A percentile compares a stretch with the other conserved stretches of the same genome.
Evolutionary conservation across 2,888 invertebrate species (phyloP).

Genomic region (Macaria liturata): DNA sequence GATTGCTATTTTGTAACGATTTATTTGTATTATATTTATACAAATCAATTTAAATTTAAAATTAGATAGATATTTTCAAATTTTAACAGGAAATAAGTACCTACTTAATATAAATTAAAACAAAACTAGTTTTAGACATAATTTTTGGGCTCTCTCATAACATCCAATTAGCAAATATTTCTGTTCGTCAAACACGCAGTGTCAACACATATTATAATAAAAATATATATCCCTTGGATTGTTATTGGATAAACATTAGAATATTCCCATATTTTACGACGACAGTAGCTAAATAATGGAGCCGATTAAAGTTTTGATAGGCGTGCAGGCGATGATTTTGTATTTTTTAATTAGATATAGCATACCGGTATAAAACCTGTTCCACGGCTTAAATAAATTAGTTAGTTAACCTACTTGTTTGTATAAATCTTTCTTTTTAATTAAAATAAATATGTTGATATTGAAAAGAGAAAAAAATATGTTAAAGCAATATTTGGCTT

Average conservation of each 20-base stretch:
- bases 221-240: slow-evolving; percentile 17
- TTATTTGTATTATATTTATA: too few species aligned
- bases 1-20: too few species aligned
- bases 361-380: slow-evolving; percentile 7
- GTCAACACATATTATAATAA: slow-evolving; percentile 38
- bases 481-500: too few species aligned
- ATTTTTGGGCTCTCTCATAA: slow-evolving; percentile 34
- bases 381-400: slow-evolving; percentile 29
- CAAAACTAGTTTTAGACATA: too few species aligned
- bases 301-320: slow-evolving; percentile 19
- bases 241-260: slow-evolving; percentile 40
- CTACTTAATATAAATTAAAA: too few species aligned
- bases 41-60: too few species aligned
- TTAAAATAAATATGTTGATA: slow-evolving; percentile 20
- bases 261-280: slow-evolving; percentile 25
- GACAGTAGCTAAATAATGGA: slow-evolving; percentile 32
- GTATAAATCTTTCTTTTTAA: slow-evolving; percentile 37
- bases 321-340: slow-evolving; percentile 14
- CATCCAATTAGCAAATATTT: slow-evolving; percentile 61
- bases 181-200: slow-evolving; percentile 55
- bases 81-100: too few species aligned
- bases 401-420: slow-evolving; percentile 40
- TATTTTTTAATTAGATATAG: slow-evolving; percentile 18
- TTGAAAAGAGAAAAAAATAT: too few species aligned
- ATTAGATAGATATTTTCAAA: too few species aligned